A percentile compares a stretch with the other conserved stretches of the same genome.
Conservation (phyloP, 2,888 invertebrate species). For the Physocephala rufipes region DNA sequence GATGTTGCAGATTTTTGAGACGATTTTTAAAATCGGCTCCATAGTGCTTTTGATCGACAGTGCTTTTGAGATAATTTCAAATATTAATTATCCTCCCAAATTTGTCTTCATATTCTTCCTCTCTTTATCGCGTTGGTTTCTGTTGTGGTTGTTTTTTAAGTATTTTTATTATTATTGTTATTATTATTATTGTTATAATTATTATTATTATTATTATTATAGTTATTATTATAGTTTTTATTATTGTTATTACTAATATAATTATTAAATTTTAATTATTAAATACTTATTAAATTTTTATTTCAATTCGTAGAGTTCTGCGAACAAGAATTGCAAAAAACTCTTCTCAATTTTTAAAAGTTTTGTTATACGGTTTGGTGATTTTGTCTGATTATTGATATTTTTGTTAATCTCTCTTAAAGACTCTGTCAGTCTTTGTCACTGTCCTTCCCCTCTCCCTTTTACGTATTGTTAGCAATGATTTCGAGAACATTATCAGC, state of each 20-base stretch:
- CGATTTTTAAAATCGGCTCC: no score
- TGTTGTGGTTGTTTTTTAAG: no score
- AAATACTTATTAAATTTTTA: no score
- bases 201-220: no score
- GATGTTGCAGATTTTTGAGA: no score
- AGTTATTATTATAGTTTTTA: no score
- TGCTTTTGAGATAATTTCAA: no score
- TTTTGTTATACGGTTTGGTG: neutral
- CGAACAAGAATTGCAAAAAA: neutral
- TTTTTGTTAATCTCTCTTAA: neutral
- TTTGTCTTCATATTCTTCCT: neutral
- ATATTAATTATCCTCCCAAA: neutral
- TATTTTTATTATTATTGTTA: neutral
- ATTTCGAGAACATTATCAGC: neutral
- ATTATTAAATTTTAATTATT: no score
- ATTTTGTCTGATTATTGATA: neutral
- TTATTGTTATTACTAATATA: no score
- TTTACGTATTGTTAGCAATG: neutral
- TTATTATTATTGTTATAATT: constrained; percentile 13
- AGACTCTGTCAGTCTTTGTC: neutral
- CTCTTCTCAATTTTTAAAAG: neutral
- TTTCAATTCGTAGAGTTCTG: constrained; percentile 8
- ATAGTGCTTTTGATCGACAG: no score
- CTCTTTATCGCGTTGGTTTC: no score
- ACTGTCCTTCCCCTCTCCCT: neutral